Evolutionary conservation across 2,113 vertebrate genomes (phyloP), one percentile per base, ranked within the genome.

Genomic region (Dasyornis broadbenti): DNA sequence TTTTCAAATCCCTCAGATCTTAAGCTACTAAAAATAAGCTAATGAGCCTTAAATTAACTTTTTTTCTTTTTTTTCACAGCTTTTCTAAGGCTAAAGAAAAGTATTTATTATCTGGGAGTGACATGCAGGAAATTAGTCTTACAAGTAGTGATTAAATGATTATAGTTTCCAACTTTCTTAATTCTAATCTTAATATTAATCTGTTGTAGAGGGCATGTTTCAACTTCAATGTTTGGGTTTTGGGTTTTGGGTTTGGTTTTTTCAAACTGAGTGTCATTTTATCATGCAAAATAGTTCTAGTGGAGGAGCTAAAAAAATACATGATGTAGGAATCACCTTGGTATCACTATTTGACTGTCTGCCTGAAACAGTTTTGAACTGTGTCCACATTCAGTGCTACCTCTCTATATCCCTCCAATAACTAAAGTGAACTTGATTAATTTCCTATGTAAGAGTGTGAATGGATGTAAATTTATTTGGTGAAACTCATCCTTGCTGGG

Each of bases 11-110:
- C 97, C 91, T 98, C 95, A 98, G 98, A 98, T 98, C 97, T 98
- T 82, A 89, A 96, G 95, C 96, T 75, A 97, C 98, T 98, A 98
- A 98, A 98, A 98, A 98, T 98, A 98, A 98, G 98, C 97, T 96
- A 98, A 98, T 97, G 97, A 97, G 96, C 86, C 97, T 97, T 97
- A 98, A 98, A 98, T 97, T 98, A 98, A 97, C 96, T 93, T 73
- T 89, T 95, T 95, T 81, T 89, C 95, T 95, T 81, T 86, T 95
- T 93, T 72, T 63, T 94, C 92, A 88, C 88, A 96, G 93, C 89
- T 95, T 98, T 98, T 97, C 96, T 92, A 93, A 97, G 96, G 96
- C 92, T 91, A 95, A 97, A 96, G 94, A 98, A 98, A 98, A 98
- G 95, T 97, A 98, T 98, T 98, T 98, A 98, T 97, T 98, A 97